A percentile compares a stretch with the other conserved stretches of the same genome.
These are phyloP conservation scores for Lydus trimaculatus DNA, from an alignment of 2,888 invertebrate genomes.

Conservation along the genomic window DNA sequence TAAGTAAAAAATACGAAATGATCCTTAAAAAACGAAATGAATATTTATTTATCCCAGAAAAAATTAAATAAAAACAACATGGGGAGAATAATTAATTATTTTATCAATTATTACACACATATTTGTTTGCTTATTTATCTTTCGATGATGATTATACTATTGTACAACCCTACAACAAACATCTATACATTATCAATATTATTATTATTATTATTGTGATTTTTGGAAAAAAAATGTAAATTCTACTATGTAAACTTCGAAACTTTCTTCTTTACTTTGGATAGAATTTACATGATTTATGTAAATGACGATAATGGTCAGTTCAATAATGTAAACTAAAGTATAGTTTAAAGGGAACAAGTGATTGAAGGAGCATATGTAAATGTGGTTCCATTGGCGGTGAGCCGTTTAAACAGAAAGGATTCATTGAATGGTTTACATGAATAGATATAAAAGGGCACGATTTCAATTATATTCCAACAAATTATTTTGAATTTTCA, in stretches of 20 bases:
- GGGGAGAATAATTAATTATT: slow-evolving; percentile 19
- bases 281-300: slow-evolving; percentile 45
- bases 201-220: slow-evolving; percentile 15
- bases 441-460: background rate
- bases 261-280: slow-evolving; percentile 34
- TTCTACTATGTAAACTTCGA: slow-evolving; percentile 40
- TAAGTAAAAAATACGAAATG: slow-evolving; percentile 50
- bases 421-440: background rate
- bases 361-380: slow-evolving; percentile 35
- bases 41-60: slow-evolving; percentile 19
- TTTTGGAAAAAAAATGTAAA: slow-evolving; percentile 36
- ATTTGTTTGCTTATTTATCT: slow-evolving; percentile 29
- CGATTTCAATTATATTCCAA: background rate
- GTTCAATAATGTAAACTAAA: slow-evolving; percentile 13
- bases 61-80: slow-evolving; percentile 31
- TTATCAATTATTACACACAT: slow-evolving; percentile 40
- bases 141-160: slow-evolving; percentile 48
- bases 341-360: slow-evolving; percentile 31
- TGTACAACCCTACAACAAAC: slow-evolving; percentile 55
- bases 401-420: slow-evolving; percentile 32
- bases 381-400: slow-evolving; percentile 43
- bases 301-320: slow-evolving; percentile 41
- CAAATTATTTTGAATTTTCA: background rate
- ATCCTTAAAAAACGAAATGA: slow-evolving; percentile 37
- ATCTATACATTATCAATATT: slow-evolving; percentile 49